Evolutionary conservation across 2,888 invertebrate species (phyloP), one percentile per base, ranked within the genome.

Genomic region (Allacma fusca): DNA sequence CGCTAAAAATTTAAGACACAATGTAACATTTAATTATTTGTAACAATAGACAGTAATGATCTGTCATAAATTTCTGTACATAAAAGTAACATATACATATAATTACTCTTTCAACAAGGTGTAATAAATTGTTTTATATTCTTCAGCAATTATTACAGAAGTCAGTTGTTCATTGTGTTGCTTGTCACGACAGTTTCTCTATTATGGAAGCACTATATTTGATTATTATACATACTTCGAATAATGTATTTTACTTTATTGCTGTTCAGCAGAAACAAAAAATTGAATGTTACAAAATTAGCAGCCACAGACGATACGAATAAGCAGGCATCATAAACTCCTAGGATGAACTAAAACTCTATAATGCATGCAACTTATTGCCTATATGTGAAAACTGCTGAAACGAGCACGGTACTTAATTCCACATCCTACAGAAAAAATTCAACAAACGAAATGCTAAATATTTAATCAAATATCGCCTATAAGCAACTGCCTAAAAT

Each of bases 401-500:
- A 50, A 50, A 50, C 5, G n/a, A 40, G n/a, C 19, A 12, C 50
- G 16, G 16, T 50, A 50, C 50, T 12, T 50, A n/a, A 50, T 19
- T 50, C 50, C 50, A 50, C 4, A 50, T 12, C 19, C n/a, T 50
- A 50, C 19, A 50, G 19, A 50, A 50, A 50, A 16, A 50, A 50
- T 50, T 50, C 50, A 50, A 19, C 50, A 50, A 34, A 50, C 19
- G 19, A 50, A 12, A 50, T 50, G n/a, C 19, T 50, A 50, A 19
- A 50, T 50, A 50, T 50, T 50, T 16, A 50, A n/a, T 12, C 50
- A 50, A 9, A 50, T 40, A 50, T 50, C n/a, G 50, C 50, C 50
- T 50, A 50, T 50, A 50, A 50, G 50, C 50, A 50, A 50, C 50
- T 50, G 50, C 50, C 50, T n/a, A 50, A 50, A 5, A 50, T 50